Evolutionary conservation across 2,888 invertebrate genomes (phyloP), one percentile per base, ranked within the genome.

Genomic region (Sesamia inferens): DNA sequence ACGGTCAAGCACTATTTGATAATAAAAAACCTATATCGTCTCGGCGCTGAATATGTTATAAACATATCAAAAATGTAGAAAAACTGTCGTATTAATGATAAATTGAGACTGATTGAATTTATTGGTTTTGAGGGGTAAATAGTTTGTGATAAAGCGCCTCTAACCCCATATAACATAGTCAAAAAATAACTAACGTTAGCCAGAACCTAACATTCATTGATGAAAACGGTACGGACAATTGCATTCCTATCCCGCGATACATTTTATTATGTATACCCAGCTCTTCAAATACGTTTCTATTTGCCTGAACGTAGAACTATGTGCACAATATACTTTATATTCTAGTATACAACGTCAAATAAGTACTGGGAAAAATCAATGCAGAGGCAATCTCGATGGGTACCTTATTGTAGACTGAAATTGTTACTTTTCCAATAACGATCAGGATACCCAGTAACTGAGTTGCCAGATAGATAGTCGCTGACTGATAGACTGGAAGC

Each of bases 221-320:
- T 39, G 10, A 48, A 61, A 44, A 51, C 11, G 4, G 48, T 42
- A 13, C 16, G 7, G 44, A 31, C 19, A 39, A 42, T 54, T 71
- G 22, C 64, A 14, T 19, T 42, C 58, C 31, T 55, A 76, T 78
- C 69, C 14, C 51, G 3, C 39, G 24, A 55, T 22, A 59, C 54
- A 59, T 24, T 64, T 44, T 71, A 78, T 78, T 42, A 31, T 68
- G 4, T 72, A 39, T 24, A 62, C 6, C 19, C 31, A 58, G 47
- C 19, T 58, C 51, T 39, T 13, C 24, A 31, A 10, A 22, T 14
- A 44, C 42, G 19, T 54, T 55, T 48, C n/a, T 79, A 51, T 77
- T 73, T 65, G 16, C 16, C 16, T 51, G 57, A 62, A 57, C 24
- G 6, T 54, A 57, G 11, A 79, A 6, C 31, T 22, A 48, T 16